These are phyloP conservation scores for Pempheris klunzingeri DNA, from an alignment of 2,797 vertebrate species.

Conservation along the genomic window DNA sequence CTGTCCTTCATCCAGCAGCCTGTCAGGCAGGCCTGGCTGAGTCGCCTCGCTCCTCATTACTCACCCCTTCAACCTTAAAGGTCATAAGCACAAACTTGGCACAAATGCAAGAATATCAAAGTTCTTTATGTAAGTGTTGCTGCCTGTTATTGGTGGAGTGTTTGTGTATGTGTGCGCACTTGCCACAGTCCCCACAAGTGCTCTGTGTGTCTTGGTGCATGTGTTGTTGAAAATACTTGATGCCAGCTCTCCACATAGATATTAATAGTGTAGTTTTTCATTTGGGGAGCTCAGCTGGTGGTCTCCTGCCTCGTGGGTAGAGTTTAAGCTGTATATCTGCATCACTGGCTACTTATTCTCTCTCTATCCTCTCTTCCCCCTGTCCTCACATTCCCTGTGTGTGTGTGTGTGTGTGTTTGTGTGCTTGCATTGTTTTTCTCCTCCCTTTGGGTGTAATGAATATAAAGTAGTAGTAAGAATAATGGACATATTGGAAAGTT, in stretches of 20 bases:
- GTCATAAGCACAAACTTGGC: slow-evolving; percentile 65
- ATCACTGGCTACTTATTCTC: slow-evolving; percentile 58
- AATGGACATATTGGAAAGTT: slow-evolving; percentile 42
- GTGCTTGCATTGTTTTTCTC: slow-evolving; percentile 6
- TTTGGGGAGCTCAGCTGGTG: slow-evolving; percentile 75
- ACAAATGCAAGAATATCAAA: slow-evolving; percentile 64
- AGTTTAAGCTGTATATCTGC: slow-evolving; percentile 67
- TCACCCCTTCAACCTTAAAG: slow-evolving; percentile 79
- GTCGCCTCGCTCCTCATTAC: slow-evolving; percentile 62
- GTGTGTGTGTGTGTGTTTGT: slow-evolving; percentile 10
- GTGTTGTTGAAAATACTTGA: slow-evolving; percentile 35
- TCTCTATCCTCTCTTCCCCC: slow-evolving; percentile 15
- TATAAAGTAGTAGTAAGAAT: slow-evolving; percentile 33
- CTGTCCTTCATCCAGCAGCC: slow-evolving; percentile 68
- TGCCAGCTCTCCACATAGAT: slow-evolving; percentile 63
- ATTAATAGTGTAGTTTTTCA: slow-evolving; percentile 72
- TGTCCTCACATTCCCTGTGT: slow-evolving; percentile 45
- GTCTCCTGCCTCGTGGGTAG: slow-evolving; percentile 67
- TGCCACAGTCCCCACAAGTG: background rate
- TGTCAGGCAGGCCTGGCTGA: slow-evolving; percentile 58
- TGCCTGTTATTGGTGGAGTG: slow-evolving; percentile 8
- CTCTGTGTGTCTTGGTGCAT: background rate
- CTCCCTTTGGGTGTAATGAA: slow-evolving; percentile 33
- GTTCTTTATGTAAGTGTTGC: slow-evolving; percentile 48
- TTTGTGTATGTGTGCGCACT: slow-evolving; percentile 11